Evolutionary conservation across 2,797 vertebrate genomes (phyloP).

Genomic region (Scomberomorus guttatus): DNA sequence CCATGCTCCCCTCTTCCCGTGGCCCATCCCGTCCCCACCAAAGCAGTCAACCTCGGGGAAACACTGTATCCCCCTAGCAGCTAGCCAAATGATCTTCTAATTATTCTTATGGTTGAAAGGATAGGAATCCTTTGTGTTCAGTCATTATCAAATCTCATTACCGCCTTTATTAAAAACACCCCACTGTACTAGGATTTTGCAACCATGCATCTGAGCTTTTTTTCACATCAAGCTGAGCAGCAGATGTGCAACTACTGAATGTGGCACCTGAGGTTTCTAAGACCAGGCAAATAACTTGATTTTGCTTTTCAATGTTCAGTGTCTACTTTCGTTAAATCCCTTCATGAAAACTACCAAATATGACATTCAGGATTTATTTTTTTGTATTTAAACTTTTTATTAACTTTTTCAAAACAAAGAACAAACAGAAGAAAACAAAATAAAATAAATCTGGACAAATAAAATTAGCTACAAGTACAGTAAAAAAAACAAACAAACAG

Average conservation of each 20-base stretch:
- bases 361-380: neutral
- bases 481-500: too few species aligned
- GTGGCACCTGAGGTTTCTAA: neutral
- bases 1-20: too few species aligned
- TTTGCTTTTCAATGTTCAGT: neutral
- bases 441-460: too few species aligned
- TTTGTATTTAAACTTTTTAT: too few species aligned
- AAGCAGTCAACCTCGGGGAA: too few species aligned
- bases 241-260: neutral
- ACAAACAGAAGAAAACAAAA: too few species aligned
- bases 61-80: neutral
- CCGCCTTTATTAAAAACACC: slow-evolving; percentile 44
- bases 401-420: too few species aligned
- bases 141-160: too few species aligned
- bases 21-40: too few species aligned
- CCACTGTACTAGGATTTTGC: slow-evolving; percentile 9
- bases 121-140: slow-evolving; percentile 33
- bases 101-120: slow-evolving; percentile 44
- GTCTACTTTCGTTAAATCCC: neutral
- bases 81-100: slow-evolving; percentile 47
- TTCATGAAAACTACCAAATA: neutral
- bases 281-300: neutral
- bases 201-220: neutral
- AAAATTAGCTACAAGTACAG: too few species aligned
- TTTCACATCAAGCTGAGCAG: neutral